phyloP scores from a whole-genome alignment of 2,888 invertebrate species.

The Chrysodeixis includens region DNA sequence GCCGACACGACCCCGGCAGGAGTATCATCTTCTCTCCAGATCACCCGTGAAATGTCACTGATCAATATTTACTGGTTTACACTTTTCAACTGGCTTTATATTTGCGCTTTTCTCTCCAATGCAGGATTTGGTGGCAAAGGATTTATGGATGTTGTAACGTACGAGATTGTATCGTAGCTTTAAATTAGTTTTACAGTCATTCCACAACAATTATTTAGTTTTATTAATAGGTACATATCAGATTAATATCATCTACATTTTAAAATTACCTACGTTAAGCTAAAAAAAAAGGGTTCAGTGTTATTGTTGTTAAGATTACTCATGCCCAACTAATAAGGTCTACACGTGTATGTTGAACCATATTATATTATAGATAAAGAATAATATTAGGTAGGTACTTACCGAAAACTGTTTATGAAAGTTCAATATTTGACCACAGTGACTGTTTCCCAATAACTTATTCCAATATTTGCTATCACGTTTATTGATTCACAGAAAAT shows the following conservation, averaged over 20 bases:
- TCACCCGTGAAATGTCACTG: constrained; percentile 60
- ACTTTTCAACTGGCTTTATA: constrained; percentile 18
- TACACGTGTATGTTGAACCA: neutral
- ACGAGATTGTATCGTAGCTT: too few species aligned
- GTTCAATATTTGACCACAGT: neutral
- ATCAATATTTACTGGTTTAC: constrained; percentile 59
- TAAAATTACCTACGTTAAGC: too few species aligned
- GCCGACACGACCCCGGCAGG: constrained; percentile 50
- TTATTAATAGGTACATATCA: too few species aligned
- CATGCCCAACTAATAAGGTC: neutral
- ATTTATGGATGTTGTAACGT: neutral
- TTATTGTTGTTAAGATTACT: too few species aligned
- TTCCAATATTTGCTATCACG: neutral
- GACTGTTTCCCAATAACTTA: neutral
- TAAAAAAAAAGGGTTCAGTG: too few species aligned
- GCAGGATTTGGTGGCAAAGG: neutral
- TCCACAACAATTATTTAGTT: too few species aligned
- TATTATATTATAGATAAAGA: neutral
- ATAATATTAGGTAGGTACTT: neutral
- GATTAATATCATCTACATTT: too few species aligned
- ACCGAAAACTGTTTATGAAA: neutral
- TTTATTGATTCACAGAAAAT: neutral
- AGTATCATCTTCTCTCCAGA: constrained; percentile 59
- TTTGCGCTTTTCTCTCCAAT: neutral
- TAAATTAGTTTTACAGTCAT: too few species aligned